Evolutionary conservation across 1,140 invertebrate genomes (phyloP), one percentile per base, ranked within the genome.

Genomic region (Ips nitidus): DNA sequence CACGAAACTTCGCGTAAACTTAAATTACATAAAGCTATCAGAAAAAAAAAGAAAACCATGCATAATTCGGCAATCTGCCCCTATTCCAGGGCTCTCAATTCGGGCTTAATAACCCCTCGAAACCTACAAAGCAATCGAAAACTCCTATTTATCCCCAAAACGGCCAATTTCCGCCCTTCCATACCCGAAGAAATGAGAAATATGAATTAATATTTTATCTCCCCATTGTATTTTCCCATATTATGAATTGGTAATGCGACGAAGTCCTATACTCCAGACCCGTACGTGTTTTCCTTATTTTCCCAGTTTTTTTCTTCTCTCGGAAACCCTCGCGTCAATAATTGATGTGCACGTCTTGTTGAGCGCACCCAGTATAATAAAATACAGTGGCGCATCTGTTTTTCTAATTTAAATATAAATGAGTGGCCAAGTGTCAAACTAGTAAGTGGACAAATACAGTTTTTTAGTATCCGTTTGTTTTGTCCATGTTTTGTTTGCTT

Each of bases 141-240:
- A 55, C n/a, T 65, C 63, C 63, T 65, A 65, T 65, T 65, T 65
- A 65, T 65, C 52, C 52, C 52, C 40, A 42, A 65, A 65, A 65
- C 63, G 43, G 62, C 58, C 64, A 70, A 66, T 73, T 73, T 70
- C 59, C 63, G 60, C 68, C 69, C 69, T 68, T 67, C 58, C 65
- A 72, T 61, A 61, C 64, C 57, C 69, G 56, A 60, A 71, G 73
- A 78, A 79, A 79, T 78, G 78, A 78, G 76, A 78, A 78, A 79
- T 79, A 77, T 78, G 72, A 74, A 77, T 79, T 74, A 78, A 79
- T 79, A 78, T 78, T 79, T 79, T 75, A 78, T 74, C 71, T 71
- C 73, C 77, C 78, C 75, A 74, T 76, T 78, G 77, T 77, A 76
- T 65, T 74, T 77, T 78, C 78, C 75, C 77, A 78, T 77, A 79